Evolutionary conservation across 2,888 invertebrate species (phyloP), one percentile per base, ranked within the genome.

Genomic region (Cerastoderma edule): DNA sequence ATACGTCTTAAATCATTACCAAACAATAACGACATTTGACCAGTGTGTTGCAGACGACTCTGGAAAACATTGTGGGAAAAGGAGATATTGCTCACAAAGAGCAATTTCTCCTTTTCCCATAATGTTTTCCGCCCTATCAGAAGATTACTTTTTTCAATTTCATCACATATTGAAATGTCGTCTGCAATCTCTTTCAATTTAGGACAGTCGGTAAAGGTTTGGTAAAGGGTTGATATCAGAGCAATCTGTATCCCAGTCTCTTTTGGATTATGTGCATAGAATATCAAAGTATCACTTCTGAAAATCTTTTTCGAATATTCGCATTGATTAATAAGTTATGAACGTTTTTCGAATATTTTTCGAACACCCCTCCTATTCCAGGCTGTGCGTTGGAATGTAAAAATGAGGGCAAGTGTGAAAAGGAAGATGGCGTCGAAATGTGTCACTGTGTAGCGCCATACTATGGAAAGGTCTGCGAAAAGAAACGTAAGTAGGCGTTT

Each of bases 401-500:
- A 24, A 60, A 60, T 24, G 35, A 33, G 16, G 60, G 60, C 1
- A 6, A 1, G 13, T 60, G 60, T 16, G n/a, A 24, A 27, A 39
- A 24, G 8, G 10, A 60, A 24, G 39, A 22, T 24, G 60, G 10
- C n/a, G 5, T 24, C 10, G 24, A 35, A 24, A 39, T 6, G 10
- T 60, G 60, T 22, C 24, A n/a, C 0, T 60, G 60, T 60, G n/a
- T 5, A 19, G 39, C 39, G 22, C 39, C 60, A 6, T 60, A 32
- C 27, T 13, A 1, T 22, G 60, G 60, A n/a, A 22, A 60, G 6
- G 24, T 60, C 35, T 60, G 60, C 24, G 24, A 60, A 22, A 60
- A 32, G 8, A 60, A 35, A 60, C 39, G 60, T 60, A 39, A 60
- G 60, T 60, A 35, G 16, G n/a, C n/a, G n/a, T n/a, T n/a, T n/a